These are phyloP conservation scores for Chiloscyllium plagiosum DNA, from an alignment of 2,113 vertebrate genomes.

Conservation along the genomic window DNA sequence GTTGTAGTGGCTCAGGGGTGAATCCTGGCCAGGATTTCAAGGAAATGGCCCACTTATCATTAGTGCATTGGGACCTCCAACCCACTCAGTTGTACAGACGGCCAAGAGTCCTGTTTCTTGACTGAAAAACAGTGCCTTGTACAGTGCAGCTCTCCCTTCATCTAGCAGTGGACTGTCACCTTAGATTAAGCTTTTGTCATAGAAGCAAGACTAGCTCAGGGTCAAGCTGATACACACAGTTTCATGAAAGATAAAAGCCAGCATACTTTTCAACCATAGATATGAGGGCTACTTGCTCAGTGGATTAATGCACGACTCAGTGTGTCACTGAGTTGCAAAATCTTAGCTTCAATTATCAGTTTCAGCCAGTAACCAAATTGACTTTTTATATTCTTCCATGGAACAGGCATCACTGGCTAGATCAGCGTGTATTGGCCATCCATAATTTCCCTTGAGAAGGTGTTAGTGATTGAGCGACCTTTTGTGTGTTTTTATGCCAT, in stretches of 20 bases:
- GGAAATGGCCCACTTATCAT: too few species aligned
- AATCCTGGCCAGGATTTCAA: not conserved
- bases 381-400: too few species aligned
- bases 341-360: not conserved
- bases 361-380: not conserved
- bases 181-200: not conserved
- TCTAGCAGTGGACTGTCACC: not conserved
- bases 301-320: not conserved
- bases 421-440: too few species aligned
- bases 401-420: too few species aligned
- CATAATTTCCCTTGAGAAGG: too few species aligned
- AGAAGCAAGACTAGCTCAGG: not conserved
- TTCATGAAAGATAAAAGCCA: not conserved
- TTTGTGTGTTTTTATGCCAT: too few species aligned
- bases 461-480: too few species aligned
- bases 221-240: not conserved
- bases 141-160: not conserved
- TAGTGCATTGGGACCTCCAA: too few species aligned
- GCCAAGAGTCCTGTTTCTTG: not conserved
- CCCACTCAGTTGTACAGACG: too few species aligned
- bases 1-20: not conserved
- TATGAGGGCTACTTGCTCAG: not conserved
- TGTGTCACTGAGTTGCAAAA: not conserved
- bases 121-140: not conserved
- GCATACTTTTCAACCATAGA: not conserved